A percentile compares a stretch with the other conserved stretches of the same genome.
Evolutionary conservation across 2,113 vertebrate species (phyloP).

Genomic region (Mellivora capensis): DNA sequence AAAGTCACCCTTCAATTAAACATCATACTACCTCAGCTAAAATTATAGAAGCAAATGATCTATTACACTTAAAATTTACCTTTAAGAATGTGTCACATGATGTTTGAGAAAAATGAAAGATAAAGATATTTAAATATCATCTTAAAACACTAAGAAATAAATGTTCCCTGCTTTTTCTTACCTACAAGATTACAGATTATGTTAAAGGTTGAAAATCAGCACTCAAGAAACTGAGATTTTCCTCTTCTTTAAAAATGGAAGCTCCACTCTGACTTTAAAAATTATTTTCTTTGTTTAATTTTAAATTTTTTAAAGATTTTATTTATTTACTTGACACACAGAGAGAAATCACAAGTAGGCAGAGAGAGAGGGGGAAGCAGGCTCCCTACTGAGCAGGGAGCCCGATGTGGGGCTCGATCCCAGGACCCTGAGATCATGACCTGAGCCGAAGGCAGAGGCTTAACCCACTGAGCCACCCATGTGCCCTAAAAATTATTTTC

Average conservation of each 20-base stretch:
- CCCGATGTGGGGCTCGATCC: too few relatives aligned
- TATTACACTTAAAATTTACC: neutral
- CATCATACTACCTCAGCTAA: neutral
- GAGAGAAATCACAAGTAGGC: too few relatives aligned
- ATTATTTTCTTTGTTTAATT: neutral
- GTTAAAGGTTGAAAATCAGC: neutral
- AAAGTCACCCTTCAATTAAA: constrained; percentile 39
- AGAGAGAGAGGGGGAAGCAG: too few relatives aligned
- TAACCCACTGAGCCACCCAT: too few relatives aligned
- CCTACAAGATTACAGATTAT: neutral
- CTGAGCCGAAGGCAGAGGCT: too few relatives aligned
- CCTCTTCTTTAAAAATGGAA: neutral
- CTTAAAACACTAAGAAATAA: constrained; percentile 13
- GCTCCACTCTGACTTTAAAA: neutral
- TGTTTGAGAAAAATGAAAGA: constrained; percentile 5
- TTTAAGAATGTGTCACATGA: neutral
- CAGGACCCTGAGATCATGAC: too few relatives aligned
- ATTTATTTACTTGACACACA: too few relatives aligned
- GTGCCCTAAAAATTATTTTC: neutral
- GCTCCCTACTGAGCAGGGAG: too few relatives aligned
- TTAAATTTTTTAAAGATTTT: too few relatives aligned
- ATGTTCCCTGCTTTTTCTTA: neutral
- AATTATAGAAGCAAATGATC: neutral
- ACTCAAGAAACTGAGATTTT: neutral
- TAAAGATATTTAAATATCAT: neutral